Percentiles rank a stretch among this genome's conserved stretches.
Evolutionary conservation across 2,113 vertebrate genomes (phyloP).

Genomic region (Oxyura jamaicensis): DNA sequence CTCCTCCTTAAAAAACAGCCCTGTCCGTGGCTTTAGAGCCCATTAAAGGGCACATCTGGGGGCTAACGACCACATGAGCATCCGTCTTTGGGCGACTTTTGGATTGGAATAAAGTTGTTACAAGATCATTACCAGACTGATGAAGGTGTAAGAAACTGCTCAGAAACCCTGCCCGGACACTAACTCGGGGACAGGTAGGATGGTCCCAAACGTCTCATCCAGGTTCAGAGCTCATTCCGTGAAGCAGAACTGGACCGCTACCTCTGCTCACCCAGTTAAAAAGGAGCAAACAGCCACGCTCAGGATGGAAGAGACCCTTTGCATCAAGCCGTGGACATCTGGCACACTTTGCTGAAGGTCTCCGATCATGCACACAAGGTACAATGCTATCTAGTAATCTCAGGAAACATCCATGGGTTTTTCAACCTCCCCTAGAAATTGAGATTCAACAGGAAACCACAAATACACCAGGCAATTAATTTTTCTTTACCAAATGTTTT

Average conservation of each 20-base stretch:
- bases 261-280: background rate
- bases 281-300: slow-evolving; percentile 27
- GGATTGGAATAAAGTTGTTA: background rate
- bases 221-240: background rate
- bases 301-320: slow-evolving; percentile 22
- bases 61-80: background rate
- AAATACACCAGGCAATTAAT: slow-evolving; percentile 64
- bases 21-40: background rate
- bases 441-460: slow-evolving; percentile 66
- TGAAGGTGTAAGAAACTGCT: background rate
- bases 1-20: background rate
- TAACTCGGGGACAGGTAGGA: background rate
- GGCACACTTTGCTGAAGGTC: background rate
- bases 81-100: background rate
- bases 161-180: background rate
- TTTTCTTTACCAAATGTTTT: slow-evolving; percentile 64
- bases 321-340: slow-evolving; percentile 19
- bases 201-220: background rate
- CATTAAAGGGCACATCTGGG: background rate
- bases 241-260: background rate
- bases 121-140: background rate
- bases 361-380: slow-evolving; percentile 47
- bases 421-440: slow-evolving; percentile 55
- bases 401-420: slow-evolving; percentile 51
- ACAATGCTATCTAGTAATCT: slow-evolving; percentile 69